A percentile compares a stretch with the other conserved stretches of the same genome.
Conservation (phyloP, 2,888 invertebrate genomes). For the Dasysyrphus tricinctus region DNA sequence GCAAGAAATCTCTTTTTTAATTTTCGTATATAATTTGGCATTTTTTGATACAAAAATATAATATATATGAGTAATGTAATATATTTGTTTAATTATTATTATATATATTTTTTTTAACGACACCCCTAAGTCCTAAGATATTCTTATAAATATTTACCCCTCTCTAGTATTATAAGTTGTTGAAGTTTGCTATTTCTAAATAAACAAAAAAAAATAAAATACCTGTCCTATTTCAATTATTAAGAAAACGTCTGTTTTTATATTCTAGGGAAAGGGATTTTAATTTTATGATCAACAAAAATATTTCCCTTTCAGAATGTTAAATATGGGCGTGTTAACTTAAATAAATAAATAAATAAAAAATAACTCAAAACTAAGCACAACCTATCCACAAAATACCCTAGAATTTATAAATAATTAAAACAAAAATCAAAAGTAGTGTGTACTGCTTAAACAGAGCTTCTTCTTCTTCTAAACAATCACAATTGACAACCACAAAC, state of each 20-base stretch:
- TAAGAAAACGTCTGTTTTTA: conserved; percentile 16
- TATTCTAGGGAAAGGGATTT: conserved; percentile 4
- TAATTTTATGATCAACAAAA: not conserved
- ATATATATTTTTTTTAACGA: conserved; percentile 17
- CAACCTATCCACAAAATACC: conserved; percentile 46
- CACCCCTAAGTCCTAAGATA: conserved; percentile 47
- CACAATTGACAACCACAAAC: conserved; percentile 22
- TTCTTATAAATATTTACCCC: conserved; percentile 66
- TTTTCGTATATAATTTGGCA: conserved; percentile 46
- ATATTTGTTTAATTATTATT: conserved; percentile 41
- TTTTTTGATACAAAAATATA: conserved; percentile 23
- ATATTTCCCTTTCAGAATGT: conserved; percentile 4
- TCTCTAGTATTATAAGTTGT: conserved; percentile 69
- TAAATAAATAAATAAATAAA: conserved; percentile 2
- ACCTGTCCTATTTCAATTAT: conserved; percentile 57
- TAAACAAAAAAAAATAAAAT: conserved; percentile 29
- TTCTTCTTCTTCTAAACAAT: conserved; percentile 40
- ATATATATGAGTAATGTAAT: conserved; percentile 26
- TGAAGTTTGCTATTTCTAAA: conserved; percentile 72
- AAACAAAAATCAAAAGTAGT: conserved; percentile 38
- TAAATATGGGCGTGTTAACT: not conserved
- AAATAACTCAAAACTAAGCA: conserved; percentile 36
- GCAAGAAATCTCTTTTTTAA: not conserved
- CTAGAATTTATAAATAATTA: conserved; percentile 43
- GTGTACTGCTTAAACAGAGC: conserved; percentile 57